Base-by-base conservation (phyloP, 2,888 invertebrate genomes). In the Rugalucina vietnamica region DNA sequence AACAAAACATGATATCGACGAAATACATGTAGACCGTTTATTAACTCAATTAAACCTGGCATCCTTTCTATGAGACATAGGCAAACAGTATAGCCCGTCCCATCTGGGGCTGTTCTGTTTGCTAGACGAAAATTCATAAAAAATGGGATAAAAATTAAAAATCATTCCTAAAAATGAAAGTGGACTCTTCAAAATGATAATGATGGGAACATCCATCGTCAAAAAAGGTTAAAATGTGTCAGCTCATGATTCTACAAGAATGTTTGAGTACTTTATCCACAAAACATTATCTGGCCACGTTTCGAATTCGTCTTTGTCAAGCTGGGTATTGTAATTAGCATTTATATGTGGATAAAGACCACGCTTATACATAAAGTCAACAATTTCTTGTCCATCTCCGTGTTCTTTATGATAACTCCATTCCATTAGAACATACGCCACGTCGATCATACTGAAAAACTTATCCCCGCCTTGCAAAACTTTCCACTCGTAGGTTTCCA, bases 231-330 rank as follows among this genome's bases (percentile, higher is more conserved):
- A n/a, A n/a, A n/a, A n/a, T n/a, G n/a, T n/a, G n/a, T n/a, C n/a
- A n/a, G n/a, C n/a, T n/a, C n/a, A n/a, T n/a, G n/a, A 65, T 18
- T 65, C 65, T 5, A 65, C 12, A 65, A 65, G 32, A 5, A 65
- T 65, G 34, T 65, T 65, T 3, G 65, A 65, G 65, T 87, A 87
- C 76, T 92, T 92, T 12, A 90, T 88, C 92, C 91, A 92, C n/a
- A 91, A 76, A 5, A 92, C 87, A 79, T 92, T 92, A 60, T 91
- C 92, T 4, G 92, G 92, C 92, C 92, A 92, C 12, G 81, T 76
- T 12, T 69, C 57, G 69, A 87, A 89, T 24, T 80, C 60, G 24
- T 79, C 87, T 8, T 83, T 76, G n/a, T 86, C 77, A n/a, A 91
- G 75, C 50, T 77, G 73, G 12, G 79, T 85, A 43, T 79, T 81